Evolutionary conservation across 2,888 invertebrate species (phyloP).

Genomic region (Tetranychus truncatus): DNA sequence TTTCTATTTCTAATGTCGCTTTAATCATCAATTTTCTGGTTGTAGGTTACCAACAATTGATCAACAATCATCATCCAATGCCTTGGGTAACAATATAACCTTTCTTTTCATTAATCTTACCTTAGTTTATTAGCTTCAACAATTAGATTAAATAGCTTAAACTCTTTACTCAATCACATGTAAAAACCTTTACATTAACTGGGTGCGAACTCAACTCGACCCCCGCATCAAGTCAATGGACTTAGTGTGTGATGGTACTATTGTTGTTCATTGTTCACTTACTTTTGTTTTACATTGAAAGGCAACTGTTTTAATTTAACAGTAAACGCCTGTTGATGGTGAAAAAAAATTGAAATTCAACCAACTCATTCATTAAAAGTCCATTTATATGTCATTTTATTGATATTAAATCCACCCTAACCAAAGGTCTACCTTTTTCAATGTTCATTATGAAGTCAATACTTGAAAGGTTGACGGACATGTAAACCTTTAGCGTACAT

Average conservation of each 20-base stretch:
- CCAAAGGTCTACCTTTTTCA: too few relatives aligned
- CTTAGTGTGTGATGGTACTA: background rate
- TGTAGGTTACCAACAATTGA: background rate
- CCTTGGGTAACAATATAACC: background rate
- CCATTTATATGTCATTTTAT: background rate
- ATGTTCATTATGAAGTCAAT: too few relatives aligned
- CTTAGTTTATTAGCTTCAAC: background rate
- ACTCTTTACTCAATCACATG: too few relatives aligned
- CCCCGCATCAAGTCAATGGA: background rate
- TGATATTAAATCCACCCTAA: background rate
- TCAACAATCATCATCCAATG: background rate
- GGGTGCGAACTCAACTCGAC: background rate
- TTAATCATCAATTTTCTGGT: background rate
- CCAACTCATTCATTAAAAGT: background rate
- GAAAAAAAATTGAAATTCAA: background rate
- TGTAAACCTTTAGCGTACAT: too few relatives aligned
- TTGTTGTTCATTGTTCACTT: background rate
- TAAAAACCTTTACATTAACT: background rate
- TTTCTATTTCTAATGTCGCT: background rate
- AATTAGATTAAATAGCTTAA: background rate
- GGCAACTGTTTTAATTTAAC: background rate
- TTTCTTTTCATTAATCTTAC: too few relatives aligned
- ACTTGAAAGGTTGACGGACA: too few relatives aligned
- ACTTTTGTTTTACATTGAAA: background rate
- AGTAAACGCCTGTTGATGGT: background rate